Base-by-base conservation (phyloP, 92 coral and sea anemone genomes). In the Galaxea fascicularis region DNA sequence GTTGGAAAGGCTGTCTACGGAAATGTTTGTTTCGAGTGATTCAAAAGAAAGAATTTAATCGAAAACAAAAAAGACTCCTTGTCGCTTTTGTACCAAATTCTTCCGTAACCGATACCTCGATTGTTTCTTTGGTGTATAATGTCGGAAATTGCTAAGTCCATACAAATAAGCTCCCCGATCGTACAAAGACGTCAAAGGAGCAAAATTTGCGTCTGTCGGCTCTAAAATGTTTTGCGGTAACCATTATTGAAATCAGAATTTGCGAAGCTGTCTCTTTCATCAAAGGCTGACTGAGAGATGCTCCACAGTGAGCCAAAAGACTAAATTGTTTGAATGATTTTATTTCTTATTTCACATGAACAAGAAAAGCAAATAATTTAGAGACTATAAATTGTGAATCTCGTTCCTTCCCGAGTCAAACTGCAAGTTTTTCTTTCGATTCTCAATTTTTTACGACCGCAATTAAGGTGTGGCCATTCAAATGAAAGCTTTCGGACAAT, bases 81-180 rank as follows among this genome's bases (percentile, higher is more conserved):
- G 44, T 57, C 58, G 64, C 25, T 46, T 39, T 29, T 69, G 77
- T 81, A 45, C 25, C n/a, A 28, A 58, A 24, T 71, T 74, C 81
- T 83, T 83, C 87, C 81, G 81, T 74, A 83, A 83, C 62, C 29
- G 82, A 83, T 62, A 67, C 74, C 47, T 51, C n/a, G 73, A 74
- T 83, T 64, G 74, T 59, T 22, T 25, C 58, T 45, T 54, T 82
- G 70, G 86, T 75, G 17, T 60, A n/a, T 74, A n/a, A 18, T 60
- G 87, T 72, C 87, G 87, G 87, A 83, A 83, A 73, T 60, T 74
- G 80, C 74, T 63, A 74, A 74, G 71, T 28, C 64, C 10, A 25
- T 20, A 73, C 78, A 72, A 31, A 47, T 52, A 81, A 14, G 22
- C 35, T 53, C 54, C 46, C 68, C n/a, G 69, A 65, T n/a, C 41